Evolutionary conservation across 1,140 invertebrate species (phyloP).

Genomic region (Theocolax elegans): DNA sequence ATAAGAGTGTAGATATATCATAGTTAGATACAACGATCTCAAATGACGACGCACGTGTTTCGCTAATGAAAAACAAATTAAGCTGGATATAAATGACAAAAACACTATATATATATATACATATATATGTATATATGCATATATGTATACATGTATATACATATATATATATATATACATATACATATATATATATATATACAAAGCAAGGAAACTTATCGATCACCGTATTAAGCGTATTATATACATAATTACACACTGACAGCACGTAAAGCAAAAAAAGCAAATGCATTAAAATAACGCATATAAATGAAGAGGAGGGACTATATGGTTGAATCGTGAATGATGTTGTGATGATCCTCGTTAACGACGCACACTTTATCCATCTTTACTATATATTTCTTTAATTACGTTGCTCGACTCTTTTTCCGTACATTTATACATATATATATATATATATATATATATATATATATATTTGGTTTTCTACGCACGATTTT

Average conservation of each 20-base stretch:
- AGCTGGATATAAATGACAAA: no score
- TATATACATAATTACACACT: conserved; percentile 30
- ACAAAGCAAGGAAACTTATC: conserved; percentile 34
- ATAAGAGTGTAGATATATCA: conserved; percentile 66
- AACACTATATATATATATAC: conserved; percentile 19
- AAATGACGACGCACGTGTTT: conserved; percentile 58
- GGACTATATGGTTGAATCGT: conserved; percentile 65
- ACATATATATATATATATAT: not conserved
- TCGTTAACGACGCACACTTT: conserved; percentile 34
- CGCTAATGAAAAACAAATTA: conserved; percentile 48
- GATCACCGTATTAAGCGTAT: conserved; percentile 45
- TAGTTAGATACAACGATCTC: conserved; percentile 68
- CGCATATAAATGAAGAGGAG: conserved; percentile 31
- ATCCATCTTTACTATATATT: not conserved
- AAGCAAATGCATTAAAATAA: conserved; percentile 29
- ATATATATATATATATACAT: conserved; percentile 21
- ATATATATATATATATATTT: not conserved
- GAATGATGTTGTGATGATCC: conserved; percentile 57
- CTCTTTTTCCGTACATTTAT: not conserved
- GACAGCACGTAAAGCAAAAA: conserved; percentile 22
- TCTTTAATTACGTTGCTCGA: not conserved
- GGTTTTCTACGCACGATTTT: not conserved
- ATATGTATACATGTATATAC: no score
- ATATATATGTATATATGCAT: conserved; percentile 19
- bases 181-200: conserved; percentile 14